Percentiles rank a stretch among this genome's conserved stretches.
Evolutionary conservation across 2,888 invertebrate genomes (phyloP).

Genomic region (Pseudococcus viburni): DNA sequence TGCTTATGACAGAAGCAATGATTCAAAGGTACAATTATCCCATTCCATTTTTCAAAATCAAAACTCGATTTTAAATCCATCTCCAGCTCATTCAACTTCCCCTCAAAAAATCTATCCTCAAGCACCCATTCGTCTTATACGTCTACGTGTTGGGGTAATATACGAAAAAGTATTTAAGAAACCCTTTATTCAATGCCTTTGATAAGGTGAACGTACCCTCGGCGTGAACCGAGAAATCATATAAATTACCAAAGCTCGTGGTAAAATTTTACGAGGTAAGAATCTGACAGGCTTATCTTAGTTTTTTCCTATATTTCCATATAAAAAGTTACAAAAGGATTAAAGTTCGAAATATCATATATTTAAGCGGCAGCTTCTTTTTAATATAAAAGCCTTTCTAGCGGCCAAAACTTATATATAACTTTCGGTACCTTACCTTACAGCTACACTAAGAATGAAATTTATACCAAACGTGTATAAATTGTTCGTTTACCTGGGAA

Average conservation of each 20-base stretch:
- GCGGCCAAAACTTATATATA: conserved; percentile 6
- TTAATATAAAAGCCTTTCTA: conserved; percentile 31
- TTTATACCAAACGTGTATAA: conserved; percentile 1
- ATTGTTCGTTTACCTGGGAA: conserved; percentile 27
- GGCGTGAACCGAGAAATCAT: neutral
- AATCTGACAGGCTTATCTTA: conserved; percentile 43
- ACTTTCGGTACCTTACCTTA: neutral
- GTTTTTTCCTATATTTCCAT: conserved; percentile 8
- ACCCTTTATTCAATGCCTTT: neutral
- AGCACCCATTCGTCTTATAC: too few species aligned
- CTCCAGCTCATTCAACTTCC: too few species aligned
- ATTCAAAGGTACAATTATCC: too few species aligned
- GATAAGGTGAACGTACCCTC: neutral
- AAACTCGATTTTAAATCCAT: too few species aligned
- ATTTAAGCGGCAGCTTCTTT: conserved; percentile 25
- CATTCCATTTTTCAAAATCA: too few species aligned
- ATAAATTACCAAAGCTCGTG: neutral
- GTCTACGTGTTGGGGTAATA: too few species aligned
- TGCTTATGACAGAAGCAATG: too few species aligned
- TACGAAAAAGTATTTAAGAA: neutral
- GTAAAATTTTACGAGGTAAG: conserved; percentile 26
- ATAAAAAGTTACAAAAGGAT: conserved; percentile 43
- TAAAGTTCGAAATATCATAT: conserved; percentile 40
- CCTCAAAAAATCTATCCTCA: too few species aligned
- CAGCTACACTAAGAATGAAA: conserved; percentile 3